Evolutionary conservation across 2,888 invertebrate genomes (phyloP).

Genomic region (Lasius fuliginosus): DNA sequence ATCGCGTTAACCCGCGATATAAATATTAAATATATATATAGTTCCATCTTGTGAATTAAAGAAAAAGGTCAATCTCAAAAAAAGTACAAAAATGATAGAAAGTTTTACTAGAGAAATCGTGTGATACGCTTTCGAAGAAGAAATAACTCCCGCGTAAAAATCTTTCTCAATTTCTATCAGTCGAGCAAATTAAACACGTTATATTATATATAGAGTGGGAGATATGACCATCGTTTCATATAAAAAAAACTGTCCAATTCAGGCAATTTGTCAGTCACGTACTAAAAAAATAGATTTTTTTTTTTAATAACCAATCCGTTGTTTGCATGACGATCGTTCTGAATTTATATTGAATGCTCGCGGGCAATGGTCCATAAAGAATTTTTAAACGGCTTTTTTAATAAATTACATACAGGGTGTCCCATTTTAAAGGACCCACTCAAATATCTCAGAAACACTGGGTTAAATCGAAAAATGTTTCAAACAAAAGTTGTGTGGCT

Average conservation of each 20-base stretch:
- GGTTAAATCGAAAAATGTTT: too few relatives aligned
- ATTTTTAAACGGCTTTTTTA: conserved; percentile 48
- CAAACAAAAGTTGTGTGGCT: too few relatives aligned
- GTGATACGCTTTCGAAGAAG: neutral
- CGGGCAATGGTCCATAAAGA: conserved; percentile 43
- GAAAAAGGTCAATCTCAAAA: neutral
- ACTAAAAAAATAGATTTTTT: conserved; percentile 31
- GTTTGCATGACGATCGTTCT: conserved; percentile 40
- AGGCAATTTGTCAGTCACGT: conserved; percentile 38
- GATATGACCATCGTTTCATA: neutral
- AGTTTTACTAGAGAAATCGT: neutral
- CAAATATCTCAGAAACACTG: too few relatives aligned
- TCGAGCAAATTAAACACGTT: neutral
- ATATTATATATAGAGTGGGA: neutral
- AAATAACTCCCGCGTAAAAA: neutral
- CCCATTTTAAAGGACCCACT: too few relatives aligned
- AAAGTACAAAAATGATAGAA: neutral
- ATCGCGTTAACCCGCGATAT: neutral
- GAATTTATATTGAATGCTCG: conserved; percentile 45
- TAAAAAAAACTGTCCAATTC: conserved; percentile 35
- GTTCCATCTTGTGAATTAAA: neutral
- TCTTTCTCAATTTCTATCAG: conserved; percentile 13
- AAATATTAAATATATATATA: neutral
- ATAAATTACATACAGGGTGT: too few relatives aligned
- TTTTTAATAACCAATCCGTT: conserved; percentile 34